phyloP scores from a whole-genome alignment of 2,797 vertebrate genomes.

The Hippoglossus hippoglossus region DNA sequence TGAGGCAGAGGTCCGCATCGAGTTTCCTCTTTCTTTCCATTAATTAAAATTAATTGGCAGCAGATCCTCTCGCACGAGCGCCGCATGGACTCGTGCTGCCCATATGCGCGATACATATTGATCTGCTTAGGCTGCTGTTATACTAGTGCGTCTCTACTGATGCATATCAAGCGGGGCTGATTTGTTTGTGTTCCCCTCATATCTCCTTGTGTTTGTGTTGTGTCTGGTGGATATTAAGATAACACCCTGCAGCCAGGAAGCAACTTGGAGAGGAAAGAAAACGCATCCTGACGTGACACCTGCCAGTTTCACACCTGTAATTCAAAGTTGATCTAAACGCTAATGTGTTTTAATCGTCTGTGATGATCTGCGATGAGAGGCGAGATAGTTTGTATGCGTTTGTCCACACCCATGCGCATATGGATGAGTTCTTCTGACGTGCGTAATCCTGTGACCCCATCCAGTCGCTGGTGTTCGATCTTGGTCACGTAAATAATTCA shows the following conservation, averaged over 20 bases:
- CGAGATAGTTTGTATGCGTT: neutral
- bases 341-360: constrained; percentile 25
- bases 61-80: constrained; percentile 68
- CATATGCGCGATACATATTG: constrained; percentile 79
- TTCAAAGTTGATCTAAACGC: constrained; percentile 10
- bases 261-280: neutral
- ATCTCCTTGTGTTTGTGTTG: constrained; percentile 34
- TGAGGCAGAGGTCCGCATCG: constrained; percentile 75
- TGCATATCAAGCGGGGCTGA: constrained; percentile 40
- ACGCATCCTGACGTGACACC: constrained; percentile 3
- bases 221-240: constrained; percentile 12
- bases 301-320: constrained; percentile 28
- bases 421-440: constrained; percentile 11
- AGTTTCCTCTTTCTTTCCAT: constrained; percentile 81
- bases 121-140: constrained; percentile 69
- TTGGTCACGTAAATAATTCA: constrained; percentile 74
- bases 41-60: constrained; percentile 85
- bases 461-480: constrained; percentile 34
- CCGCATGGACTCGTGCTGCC: constrained; percentile 66
- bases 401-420: neutral
- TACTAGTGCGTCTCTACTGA: constrained; percentile 34
- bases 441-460: constrained; percentile 32
- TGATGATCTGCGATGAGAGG: neutral
- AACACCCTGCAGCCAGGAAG: neutral
- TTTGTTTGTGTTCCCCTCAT: constrained; percentile 39